Evolutionary conservation across 2,113 vertebrate genomes (phyloP).

Genomic region (Phylloscopus trochiloides): DNA sequence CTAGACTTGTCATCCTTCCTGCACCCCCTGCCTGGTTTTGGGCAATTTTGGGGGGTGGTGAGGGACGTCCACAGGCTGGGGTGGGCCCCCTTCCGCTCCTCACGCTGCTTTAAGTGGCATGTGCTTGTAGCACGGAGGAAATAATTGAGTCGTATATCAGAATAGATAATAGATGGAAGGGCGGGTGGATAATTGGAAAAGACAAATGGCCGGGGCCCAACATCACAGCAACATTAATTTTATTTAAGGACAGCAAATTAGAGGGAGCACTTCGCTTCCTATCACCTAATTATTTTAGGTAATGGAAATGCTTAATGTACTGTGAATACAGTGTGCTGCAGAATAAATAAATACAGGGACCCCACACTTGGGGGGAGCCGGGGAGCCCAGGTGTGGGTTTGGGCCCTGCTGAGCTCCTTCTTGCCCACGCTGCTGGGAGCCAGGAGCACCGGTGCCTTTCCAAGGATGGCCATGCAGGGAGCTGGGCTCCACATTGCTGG

Average conservation of each 20-base stretch:
- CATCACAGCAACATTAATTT: slow-evolving; percentile 81
- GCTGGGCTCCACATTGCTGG: accelerated
- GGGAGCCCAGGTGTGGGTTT: not conserved
- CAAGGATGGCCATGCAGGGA: accelerated
- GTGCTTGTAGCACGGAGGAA: slow-evolving; percentile 32
- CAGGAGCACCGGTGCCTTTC: accelerated
- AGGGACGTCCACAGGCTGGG: accelerated
- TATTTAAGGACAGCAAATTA: slow-evolving; percentile 83
- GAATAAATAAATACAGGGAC: slow-evolving; percentile 68
- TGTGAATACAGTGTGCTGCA: slow-evolving; percentile 76
- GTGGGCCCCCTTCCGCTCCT: not conserved
- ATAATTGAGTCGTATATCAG: slow-evolving; percentile 76
- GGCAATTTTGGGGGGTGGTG: accelerated
- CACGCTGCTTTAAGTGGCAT: not conserved
- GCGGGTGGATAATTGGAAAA: slow-evolving; percentile 76
- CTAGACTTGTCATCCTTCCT: not conserved
- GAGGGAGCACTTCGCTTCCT: slow-evolving; percentile 76
- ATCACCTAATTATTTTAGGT: slow-evolving; percentile 85
- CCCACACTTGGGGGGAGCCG: not conserved
- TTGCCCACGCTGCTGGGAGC: accelerated
- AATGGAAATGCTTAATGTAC: slow-evolving; percentile 86
- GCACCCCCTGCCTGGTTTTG: not conserved
- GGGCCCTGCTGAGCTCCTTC: not conserved
- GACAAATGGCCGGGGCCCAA: slow-evolving; percentile 76
- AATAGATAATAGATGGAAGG: slow-evolving; percentile 71